Base-by-base conservation (phyloP, 2,888 invertebrate species). In the Drosophila kambysellisi region DNA sequence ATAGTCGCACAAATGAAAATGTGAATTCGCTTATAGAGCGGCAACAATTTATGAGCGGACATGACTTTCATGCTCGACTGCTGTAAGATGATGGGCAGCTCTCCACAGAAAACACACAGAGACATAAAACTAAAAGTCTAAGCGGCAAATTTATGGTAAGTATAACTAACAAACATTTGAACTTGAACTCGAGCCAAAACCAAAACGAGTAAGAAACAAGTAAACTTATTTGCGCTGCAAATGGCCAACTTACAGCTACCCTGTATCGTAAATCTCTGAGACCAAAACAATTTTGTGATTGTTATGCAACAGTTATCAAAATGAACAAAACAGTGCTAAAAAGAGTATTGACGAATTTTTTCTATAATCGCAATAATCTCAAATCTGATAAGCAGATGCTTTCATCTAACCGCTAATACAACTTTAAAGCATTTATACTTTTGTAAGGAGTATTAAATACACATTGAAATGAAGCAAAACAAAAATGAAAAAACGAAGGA, bases 61-160 rank as follows among this genome's bases (percentile, higher is more conserved):
- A 84, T 82, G 85, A 78, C 89, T 86, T 89, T 89, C 85, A 86
- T 86, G 85, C 85, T 88, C 81, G 70, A 86, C 83, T 88, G 89
- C 76, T 74, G 60, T 52, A 50, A 65, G 64, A 74, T 82, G 88
- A 83, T 81, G 82, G 70, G 76, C 66, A 64, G 57, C 79, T 76
- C 48, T 64, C 20, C 8, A 41, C 39, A 33, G 33, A 25, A 53
- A 66, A 69, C 32, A 70, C 52, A 54, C 41, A 56, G 17, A 61
- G 64, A 74, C 54, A 48, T 29, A 70, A 59, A 85, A 69, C 63
- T 61, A 64, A 71, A 76, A 76, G 62, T 67, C 53, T 69, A 51
- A 59, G 67, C 39, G 33, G 29, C 51, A 72, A 63, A 65, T 80
- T 70, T 77, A 72, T 82, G 63, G 62, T 63, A 70, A 68, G 71